Percentiles rank a stretch among this genome's conserved stretches.
Conservation (phyloP, 2,888 invertebrate species). For the Proisotoma minuta region DNA sequence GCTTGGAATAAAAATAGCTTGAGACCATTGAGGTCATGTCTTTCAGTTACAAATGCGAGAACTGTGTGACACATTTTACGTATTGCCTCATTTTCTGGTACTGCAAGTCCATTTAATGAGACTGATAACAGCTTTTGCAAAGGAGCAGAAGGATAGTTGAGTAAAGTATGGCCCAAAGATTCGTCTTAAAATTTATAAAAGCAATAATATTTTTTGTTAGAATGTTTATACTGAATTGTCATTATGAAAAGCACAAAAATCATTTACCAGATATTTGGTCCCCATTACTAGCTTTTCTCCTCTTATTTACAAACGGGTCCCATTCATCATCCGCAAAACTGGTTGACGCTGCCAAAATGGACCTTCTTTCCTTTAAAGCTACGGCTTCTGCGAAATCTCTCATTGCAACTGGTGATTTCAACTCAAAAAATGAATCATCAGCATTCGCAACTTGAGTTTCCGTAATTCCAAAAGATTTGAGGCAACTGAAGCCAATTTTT, state of each 20-base stretch:
- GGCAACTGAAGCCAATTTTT: constrained; percentile 40
- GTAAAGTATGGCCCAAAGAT: constrained; percentile 61
- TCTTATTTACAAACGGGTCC: constrained; percentile 20
- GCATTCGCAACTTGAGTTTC: constrained; percentile 40
- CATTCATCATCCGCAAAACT: constrained; percentile 30
- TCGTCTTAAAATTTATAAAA: constrained; percentile 24
- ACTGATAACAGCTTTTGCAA: constrained; percentile 68
- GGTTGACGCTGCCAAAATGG: constrained; percentile 27
- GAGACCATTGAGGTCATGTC: constrained; percentile 77
- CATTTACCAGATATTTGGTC: constrained; percentile 35
- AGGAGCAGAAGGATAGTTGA: constrained; percentile 84
- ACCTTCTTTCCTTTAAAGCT: constrained; percentile 28
- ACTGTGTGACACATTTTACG: constrained; percentile 69
- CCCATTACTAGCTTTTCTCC: constrained; percentile 45
- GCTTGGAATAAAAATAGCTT: constrained; percentile 84
- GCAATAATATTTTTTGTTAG: background rate
- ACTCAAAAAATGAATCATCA: constrained; percentile 26
- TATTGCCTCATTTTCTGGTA: constrained; percentile 48
- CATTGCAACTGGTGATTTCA: constrained; percentile 21
- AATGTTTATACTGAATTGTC: background rate
- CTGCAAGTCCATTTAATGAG: constrained; percentile 52
- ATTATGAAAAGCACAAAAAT: no score
- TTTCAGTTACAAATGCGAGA: constrained; percentile 76
- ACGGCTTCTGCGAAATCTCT: constrained; percentile 21
- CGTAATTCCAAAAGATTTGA: constrained; percentile 35